phyloP scores from a whole-genome alignment of 37 sponge, comb jelly and placozoan species.

The Cladorhizidae sp. region DNA sequence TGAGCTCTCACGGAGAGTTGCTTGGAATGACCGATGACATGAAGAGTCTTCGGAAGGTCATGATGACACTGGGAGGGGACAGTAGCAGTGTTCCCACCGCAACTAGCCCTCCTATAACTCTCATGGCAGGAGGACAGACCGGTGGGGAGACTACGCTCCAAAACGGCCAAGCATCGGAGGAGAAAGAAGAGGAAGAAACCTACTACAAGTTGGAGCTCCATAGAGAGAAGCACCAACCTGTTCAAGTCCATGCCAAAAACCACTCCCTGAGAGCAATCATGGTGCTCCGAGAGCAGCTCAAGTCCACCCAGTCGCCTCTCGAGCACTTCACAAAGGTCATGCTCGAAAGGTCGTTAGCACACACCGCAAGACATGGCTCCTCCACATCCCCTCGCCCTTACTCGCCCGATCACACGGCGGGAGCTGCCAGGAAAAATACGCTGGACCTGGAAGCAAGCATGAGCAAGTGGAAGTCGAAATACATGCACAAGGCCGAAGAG shows the following conservation, averaged over 20 bases:
- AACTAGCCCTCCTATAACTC: neutral
- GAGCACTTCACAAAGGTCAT: slow-evolving; percentile 69
- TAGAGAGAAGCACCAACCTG: slow-evolving; percentile 6
- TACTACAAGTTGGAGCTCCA: slow-evolving; percentile 21
- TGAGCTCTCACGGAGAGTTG: slow-evolving; percentile 41
- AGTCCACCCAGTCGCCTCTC: slow-evolving; percentile 45
- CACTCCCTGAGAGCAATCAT: slow-evolving; percentile 37
- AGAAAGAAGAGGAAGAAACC: neutral
- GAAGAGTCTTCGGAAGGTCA: slow-evolving; percentile 27
- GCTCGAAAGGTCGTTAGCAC: slow-evolving; percentile 46
- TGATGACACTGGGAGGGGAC: slow-evolving; percentile 31
- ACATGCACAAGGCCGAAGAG: slow-evolving; percentile 65
- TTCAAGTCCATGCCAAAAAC: slow-evolving; percentile 58
- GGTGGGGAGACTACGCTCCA: neutral
- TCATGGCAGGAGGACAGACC: neutral
- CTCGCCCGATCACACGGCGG: neutral
- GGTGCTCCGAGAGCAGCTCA: slow-evolving; percentile 50
- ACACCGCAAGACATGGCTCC: slow-evolving; percentile 22
- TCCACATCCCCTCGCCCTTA: neutral
- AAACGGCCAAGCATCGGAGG: neutral
- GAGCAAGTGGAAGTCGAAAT: slow-evolving; percentile 43
- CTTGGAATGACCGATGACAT: slow-evolving; percentile 39
- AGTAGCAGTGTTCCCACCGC: neutral
- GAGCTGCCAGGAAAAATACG: slow-evolving; percentile 3
- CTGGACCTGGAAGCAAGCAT: slow-evolving; percentile 41